phyloP scores from a whole-genome alignment of 2,113 vertebrate species.

The Acinonyx jubatus region DNA sequence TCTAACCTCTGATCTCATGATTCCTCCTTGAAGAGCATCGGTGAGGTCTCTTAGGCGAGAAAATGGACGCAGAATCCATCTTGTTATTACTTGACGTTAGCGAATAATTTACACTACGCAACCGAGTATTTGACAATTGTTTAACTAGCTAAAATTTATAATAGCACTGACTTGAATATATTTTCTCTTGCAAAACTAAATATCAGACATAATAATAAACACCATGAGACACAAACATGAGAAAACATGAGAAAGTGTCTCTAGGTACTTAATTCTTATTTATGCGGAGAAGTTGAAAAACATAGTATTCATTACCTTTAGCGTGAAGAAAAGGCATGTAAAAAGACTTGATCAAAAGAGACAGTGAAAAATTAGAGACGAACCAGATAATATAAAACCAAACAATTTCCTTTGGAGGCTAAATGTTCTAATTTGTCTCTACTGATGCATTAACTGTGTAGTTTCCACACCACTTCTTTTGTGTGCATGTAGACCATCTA shows the following conservation, averaged over 20 bases:
- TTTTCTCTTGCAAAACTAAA: background rate
- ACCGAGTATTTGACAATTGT: background rate
- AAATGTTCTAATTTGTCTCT: slow-evolving; percentile 48
- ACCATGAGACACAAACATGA: background rate
- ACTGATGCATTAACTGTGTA: background rate
- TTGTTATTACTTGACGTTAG: background rate
- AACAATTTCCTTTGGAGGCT: slow-evolving; percentile 25
- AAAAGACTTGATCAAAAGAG: slow-evolving; percentile 58
- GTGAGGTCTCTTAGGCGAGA: background rate
- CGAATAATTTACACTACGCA: slow-evolving; percentile 19
- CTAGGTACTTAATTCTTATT: slow-evolving; percentile 8
- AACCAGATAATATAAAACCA: slow-evolving; percentile 3
- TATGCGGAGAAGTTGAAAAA: slow-evolving; percentile 11
- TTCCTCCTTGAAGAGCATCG: background rate
- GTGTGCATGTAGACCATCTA: background rate
- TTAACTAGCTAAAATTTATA: slow-evolving; percentile 31
- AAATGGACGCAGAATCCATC: background rate
- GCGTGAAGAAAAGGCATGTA: slow-evolving; percentile 9
- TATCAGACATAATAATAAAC: slow-evolving; percentile 15
- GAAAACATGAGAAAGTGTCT: background rate
- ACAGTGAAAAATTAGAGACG: slow-evolving; percentile 26
- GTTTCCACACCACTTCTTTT: background rate
- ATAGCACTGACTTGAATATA: background rate
- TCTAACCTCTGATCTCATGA: background rate
- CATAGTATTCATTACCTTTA: background rate